Evolutionary conservation across 1,140 invertebrate genomes (phyloP), one percentile per base, ranked within the genome.

Genomic region (Bombus picipes): DNA sequence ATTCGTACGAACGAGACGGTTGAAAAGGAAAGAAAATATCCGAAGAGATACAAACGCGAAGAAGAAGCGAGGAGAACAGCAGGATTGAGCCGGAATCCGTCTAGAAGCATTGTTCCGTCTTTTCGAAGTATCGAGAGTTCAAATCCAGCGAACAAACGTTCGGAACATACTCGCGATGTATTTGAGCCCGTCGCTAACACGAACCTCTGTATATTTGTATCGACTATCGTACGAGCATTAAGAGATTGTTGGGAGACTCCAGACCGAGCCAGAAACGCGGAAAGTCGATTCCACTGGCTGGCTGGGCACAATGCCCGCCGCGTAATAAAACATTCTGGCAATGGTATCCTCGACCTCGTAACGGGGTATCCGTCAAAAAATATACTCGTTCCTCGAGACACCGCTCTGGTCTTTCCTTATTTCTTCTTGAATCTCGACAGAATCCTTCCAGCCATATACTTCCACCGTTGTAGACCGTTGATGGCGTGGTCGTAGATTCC

Each of bases 241-340:
- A 53, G 47, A 53, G 8, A 53, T 53, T 39, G 41, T 39, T 32
- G 34, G 28, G 32, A 66, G 77, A 73, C 32, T 74, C 57, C 77
- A 57, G 75, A 22, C 47, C 68, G 77, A 85, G 78, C 70, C 70
- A 79, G 62, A 74, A 66, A 85, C 57, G 78, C 32, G 83, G 66
- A 77, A 81, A 81, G 77, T 74, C 83, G 75, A 85, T 47, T 47
- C 15, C 47, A 47, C 47, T 57, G 41, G 39, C 47, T 57, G 41
- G 39, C 39, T 43, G 66, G 78, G 78, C 83, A 85, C 83, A 74
- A 85, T 85, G 83, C 78, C 77, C 83, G 59, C 13, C n/a, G n/a
- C 1, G 70, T 74, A 81, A 81, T 81, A 43, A 65, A 81, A 81
- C 65, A 66, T 85, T 85, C 68, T 84, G 83, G 75, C 75, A 84